Evolutionary conservation across 1,140 invertebrate species (phyloP).

Genomic region (Pseudomyrmex gracilis): DNA sequence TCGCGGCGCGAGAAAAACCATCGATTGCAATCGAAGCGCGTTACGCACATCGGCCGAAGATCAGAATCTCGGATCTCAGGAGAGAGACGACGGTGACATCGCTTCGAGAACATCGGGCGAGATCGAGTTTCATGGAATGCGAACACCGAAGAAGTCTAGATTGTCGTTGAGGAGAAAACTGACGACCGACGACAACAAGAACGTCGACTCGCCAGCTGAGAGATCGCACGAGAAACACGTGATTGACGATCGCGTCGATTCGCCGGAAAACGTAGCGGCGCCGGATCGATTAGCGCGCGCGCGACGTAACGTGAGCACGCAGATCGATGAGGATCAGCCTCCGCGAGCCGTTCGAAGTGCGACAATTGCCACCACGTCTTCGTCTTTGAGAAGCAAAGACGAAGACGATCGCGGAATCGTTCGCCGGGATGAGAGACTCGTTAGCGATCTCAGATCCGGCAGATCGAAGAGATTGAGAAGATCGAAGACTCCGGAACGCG

Average conservation of each 20-base stretch:
- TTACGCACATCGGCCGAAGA: background rate
- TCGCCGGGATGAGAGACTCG: background rate
- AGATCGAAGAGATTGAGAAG: background rate
- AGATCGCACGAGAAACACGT: background rate
- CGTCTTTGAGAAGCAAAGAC: background rate
- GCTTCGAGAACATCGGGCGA: background rate
- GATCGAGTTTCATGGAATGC: background rate
- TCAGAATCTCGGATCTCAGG: background rate
- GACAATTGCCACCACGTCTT: too few species aligned
- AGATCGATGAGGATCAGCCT: background rate
- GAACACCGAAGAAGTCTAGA: background rate
- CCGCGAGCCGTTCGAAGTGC: too few species aligned
- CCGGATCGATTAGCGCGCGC: background rate
- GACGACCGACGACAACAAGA: background rate
- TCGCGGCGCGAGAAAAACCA: background rate
- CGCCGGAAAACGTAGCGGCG: background rate
- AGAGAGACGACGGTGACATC: too few species aligned
- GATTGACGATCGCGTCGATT: background rate
- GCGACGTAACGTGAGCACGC: constrained; percentile 47
- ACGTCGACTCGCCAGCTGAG: background rate
- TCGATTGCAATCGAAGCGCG: background rate
- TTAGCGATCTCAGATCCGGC: background rate
- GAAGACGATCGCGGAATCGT: background rate
- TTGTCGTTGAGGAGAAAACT: constrained; percentile 49
- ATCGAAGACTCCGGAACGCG: background rate